Evolutionary conservation across 2,797 vertebrate species (phyloP).

Genomic region (Mus spretus): DNA sequence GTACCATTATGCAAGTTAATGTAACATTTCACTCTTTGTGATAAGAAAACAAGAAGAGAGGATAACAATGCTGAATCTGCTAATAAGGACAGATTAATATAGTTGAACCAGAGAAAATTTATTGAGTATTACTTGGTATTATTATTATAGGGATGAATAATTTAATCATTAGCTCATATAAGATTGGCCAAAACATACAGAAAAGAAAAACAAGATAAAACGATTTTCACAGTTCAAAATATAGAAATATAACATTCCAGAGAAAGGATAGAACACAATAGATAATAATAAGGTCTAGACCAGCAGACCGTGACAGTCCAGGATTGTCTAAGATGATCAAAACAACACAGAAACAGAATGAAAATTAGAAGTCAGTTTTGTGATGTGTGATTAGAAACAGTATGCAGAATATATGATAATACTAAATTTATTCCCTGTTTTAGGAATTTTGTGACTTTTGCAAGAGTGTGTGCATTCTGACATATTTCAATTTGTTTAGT

Average conservation of each 20-base stretch:
- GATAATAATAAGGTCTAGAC: background rate
- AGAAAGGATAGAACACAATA: background rate
- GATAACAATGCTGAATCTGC: background rate
- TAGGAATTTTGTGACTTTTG: background rate
- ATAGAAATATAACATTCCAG: background rate
- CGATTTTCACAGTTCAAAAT: background rate
- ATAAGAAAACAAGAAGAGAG: background rate
- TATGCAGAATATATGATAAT: background rate
- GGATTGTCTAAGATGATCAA: background rate
- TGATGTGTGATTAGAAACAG: background rate
- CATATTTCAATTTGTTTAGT: conserved; percentile 2
- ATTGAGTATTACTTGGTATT: background rate
- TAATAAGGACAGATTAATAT: conserved; percentile 14
- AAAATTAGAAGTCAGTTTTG: background rate
- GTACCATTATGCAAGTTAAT: background rate
- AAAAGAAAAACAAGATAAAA: background rate
- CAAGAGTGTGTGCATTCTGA: background rate
- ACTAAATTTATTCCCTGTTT: background rate
- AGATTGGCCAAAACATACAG: background rate
- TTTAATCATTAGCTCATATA: background rate
- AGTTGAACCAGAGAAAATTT: background rate
- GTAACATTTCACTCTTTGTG: background rate
- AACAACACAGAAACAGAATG: background rate
- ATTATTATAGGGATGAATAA: background rate
- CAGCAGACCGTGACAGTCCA: background rate